Evolutionary conservation across 1,140 invertebrate species (phyloP), one percentile per base, ranked within the genome.

Genomic region (Condylostylus longicornis): DNA sequence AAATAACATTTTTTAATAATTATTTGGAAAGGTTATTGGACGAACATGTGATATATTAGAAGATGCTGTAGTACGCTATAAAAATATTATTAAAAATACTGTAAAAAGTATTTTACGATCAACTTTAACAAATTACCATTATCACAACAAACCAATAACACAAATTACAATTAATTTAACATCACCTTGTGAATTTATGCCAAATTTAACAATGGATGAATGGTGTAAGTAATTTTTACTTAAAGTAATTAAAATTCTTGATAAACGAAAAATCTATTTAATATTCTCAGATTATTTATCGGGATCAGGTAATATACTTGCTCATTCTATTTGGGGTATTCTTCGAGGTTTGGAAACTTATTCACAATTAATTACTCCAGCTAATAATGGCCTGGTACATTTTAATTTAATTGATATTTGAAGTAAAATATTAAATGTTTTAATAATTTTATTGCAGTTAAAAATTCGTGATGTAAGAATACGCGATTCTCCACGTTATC

Each of bases 261-360:
- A 7, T 25, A 8, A 25, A 25, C 9, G 6, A 17, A 54, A 49
- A 9, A 39, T 33, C 9, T 46, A 74, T 9, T 42, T 21, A 25
- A 64, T 42, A 42, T 19, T 38, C 38, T 27, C 45, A 45, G 46
- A 54, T 42, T 42, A 40, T 42, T 41, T 48, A 18, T 40, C 35
- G 20, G 39, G 41, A 18, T 34, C 42, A 36, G 44, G 43, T 14
- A 12, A 19, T 3, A 30, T 45, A 2, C 28, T 28, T 12, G 37
- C 68, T 36, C 43, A 61, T 3, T 67, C 70, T 36, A 42, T 36
- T 36, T 42, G 40, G 22, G 36, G 18, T 35, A 67, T 77, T 31
- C 49, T 89, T 14, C 61, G 79, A 46, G 84, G 82, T 0, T 55
- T 87, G 23, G 82, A 89, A 63, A 81, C 81, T 2, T 82, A 85